Base-by-base conservation (phyloP, 2,113 vertebrate species). In the Erpornis zantholeuca region DNA sequence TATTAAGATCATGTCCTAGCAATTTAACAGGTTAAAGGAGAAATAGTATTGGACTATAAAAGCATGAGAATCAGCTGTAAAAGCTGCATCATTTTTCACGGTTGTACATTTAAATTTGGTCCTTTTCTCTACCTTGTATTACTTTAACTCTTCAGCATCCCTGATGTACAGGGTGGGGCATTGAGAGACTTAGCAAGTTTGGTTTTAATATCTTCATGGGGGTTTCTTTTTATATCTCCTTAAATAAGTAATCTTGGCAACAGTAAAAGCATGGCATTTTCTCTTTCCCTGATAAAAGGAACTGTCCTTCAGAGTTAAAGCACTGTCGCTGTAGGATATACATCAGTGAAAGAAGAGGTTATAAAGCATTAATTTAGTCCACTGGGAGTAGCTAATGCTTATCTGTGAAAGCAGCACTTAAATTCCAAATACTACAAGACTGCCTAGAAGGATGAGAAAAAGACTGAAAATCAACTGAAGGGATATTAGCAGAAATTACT, bases 181-280 rank as follows among this genome's bases (percentile, higher is more conserved):
- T 64, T 31, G 29, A 50, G 44, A 86, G 6, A 1, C 73, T 86
- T 40, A 73, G 25, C 6, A 90, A 36, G 15, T 70, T 52, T 56
- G 10, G 25, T 28, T 88, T 94, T 72, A 87, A 36, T 77, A 45
- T 56, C 63, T 95, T 38, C 60, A 61, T 31, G n/a, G 16, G 9
- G 31, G 13, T 70, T 70, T 83, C 63, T 91, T 95, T 95, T 92
- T 78, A 44, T 85, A 78, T 88, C 56, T 92, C 24, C 71, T 93
- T 90, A 83, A 36, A 70, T 87, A 94, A 94, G 75, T 63, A 65
- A 93, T 73, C 71, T 66, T 81, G 64, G 75, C 85, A 93, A 86
- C n/a, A 77, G 44, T 31, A 82, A 83, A 94, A 82, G 44, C 33
- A 63, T 35, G 64, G 23, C 59, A 81, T 77, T 80, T 94, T 94